phyloP scores from a whole-genome alignment of 2,797 vertebrate species.

The Coracias cyanogaster region DNA sequence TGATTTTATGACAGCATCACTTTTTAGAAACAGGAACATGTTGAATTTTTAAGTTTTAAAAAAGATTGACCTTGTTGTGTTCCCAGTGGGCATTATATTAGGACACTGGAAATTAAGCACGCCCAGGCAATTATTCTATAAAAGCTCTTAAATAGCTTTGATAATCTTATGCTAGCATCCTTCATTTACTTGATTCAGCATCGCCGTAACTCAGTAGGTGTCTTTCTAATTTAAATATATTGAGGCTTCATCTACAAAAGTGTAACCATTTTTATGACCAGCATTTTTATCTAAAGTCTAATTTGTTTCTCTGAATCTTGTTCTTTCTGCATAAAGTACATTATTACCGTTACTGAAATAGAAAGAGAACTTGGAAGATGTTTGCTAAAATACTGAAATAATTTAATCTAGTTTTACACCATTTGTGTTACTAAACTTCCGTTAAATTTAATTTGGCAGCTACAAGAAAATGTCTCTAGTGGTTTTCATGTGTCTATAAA shows the following conservation, averaged over 20 bases:
- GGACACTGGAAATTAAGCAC: conserved; percentile 23
- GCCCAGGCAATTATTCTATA: conserved; percentile 19
- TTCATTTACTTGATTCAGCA: conserved; percentile 36
- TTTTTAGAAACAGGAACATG: background rate
- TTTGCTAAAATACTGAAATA: background rate
- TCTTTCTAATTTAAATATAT: conserved; percentile 35
- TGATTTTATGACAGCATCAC: background rate
- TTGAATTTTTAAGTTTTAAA: background rate
- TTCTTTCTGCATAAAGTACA: conserved; percentile 10
- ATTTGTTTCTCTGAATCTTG: conserved; percentile 8
- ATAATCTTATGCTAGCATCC: background rate
- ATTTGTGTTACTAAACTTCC: background rate
- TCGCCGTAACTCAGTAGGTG: background rate
- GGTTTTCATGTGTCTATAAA: background rate
- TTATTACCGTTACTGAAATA: conserved; percentile 3
- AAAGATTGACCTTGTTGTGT: background rate
- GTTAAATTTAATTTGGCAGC: background rate
- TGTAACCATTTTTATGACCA: background rate
- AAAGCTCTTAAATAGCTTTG: conserved; percentile 2
- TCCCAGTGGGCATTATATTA: background rate
- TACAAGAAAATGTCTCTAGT: background rate
- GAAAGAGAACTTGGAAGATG: background rate
- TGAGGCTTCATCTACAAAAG: background rate
- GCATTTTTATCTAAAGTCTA: background rate
- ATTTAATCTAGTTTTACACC: background rate